These are phyloP conservation scores for Agrenia bidenticulata DNA, from an alignment of 2,888 invertebrate species.

Conservation along the genomic window DNA sequence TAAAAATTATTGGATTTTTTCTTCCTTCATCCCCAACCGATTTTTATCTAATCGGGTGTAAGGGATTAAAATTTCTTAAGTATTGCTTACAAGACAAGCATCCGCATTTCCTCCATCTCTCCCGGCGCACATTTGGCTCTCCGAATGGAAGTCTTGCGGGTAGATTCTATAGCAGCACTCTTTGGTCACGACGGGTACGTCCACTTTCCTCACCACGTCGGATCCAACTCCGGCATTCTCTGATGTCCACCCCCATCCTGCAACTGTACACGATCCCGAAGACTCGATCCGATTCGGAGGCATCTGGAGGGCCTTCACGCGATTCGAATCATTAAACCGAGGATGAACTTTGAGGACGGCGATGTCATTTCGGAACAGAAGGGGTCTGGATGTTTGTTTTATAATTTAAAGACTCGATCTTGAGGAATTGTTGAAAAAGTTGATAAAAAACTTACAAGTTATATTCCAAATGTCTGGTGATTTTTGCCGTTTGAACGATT, in stretches of 20 bases:
- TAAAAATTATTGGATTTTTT: too few relatives aligned
- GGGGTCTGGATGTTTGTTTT: background rate
- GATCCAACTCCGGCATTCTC: background rate
- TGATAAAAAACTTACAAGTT: too few relatives aligned
- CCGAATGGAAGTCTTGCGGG: background rate
- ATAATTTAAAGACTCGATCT: background rate
- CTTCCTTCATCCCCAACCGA: too few relatives aligned
- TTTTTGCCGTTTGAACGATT: too few relatives aligned
- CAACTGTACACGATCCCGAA: background rate
- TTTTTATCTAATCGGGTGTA: too few relatives aligned
- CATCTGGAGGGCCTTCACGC: background rate
- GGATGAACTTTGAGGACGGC: background rate
- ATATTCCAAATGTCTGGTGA: too few relatives aligned
- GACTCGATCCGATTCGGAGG: background rate
- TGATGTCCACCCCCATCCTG: constrained; percentile 7
- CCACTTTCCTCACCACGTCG: background rate
- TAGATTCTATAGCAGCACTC: background rate
- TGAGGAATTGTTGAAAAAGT: too few relatives aligned
- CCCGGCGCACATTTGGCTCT: constrained; percentile 12
- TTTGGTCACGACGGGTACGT: constrained; percentile 3
- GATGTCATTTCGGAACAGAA: constrained; percentile 2
- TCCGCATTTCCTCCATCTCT: constrained; percentile 1
- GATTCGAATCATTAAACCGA: background rate
- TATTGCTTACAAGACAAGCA: constrained; percentile 1
- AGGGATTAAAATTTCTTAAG: too few relatives aligned